Conservation (phyloP, 1,140 invertebrate genomes). For the Drosophila busckii region DNA sequence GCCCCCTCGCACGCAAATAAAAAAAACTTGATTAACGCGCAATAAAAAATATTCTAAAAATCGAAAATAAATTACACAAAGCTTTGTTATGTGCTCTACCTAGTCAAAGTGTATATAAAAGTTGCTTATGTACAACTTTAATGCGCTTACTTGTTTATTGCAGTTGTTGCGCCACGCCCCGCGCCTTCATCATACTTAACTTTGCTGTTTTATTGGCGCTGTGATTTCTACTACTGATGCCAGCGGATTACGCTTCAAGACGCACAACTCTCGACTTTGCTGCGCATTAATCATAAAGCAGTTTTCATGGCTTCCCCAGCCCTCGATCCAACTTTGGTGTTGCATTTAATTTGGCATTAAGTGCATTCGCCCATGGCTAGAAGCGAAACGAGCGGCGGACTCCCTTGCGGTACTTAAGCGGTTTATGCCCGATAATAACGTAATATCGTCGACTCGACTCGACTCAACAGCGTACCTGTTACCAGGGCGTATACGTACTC, state of each 20-base stretch:
- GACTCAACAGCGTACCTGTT: slow-evolving; percentile 2
- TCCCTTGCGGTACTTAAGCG: slow-evolving; percentile 25
- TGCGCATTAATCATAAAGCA: slow-evolving; percentile 54
- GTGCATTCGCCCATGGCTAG: slow-evolving; percentile 31
- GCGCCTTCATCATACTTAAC: background rate
- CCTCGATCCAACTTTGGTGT: background rate
- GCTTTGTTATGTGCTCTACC: no score
- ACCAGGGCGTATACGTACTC: slow-evolving; percentile 8
- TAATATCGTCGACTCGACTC: slow-evolving; percentile 7
- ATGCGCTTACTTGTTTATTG: no score
- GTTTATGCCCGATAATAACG: slow-evolving; percentile 41
- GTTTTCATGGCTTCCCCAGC: slow-evolving; percentile 26
- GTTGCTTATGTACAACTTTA: no score
- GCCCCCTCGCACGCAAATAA: no score
- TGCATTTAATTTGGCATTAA: slow-evolving; percentile 58
- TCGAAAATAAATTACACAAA: no score
- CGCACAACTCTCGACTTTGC: slow-evolving; percentile 44
- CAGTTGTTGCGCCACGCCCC: slow-evolving; percentile 32
- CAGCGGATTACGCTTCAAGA: slow-evolving; percentile 42
- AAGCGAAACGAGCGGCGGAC: background rate
- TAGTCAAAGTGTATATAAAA: no score
- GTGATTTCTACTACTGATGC: slow-evolving; percentile 36
- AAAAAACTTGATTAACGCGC: no score
- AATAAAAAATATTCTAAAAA: no score
- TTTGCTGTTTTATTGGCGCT: slow-evolving; percentile 40